Evolutionary conservation across 2,797 vertebrate genomes (phyloP), one percentile per base, ranked within the genome.

Genomic region (Euthynnus affinis): DNA sequence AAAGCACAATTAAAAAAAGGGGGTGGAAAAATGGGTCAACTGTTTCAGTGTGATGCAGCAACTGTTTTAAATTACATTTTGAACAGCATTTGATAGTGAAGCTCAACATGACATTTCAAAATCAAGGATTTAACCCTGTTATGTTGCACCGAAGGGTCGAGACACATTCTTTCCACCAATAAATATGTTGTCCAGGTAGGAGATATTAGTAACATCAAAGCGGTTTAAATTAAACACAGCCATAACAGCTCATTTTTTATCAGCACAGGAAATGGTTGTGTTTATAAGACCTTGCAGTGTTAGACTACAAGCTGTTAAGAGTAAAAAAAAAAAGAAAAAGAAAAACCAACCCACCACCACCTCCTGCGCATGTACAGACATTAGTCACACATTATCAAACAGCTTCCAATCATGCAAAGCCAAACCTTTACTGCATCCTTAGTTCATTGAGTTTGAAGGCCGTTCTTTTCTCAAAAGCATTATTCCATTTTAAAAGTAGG

Each of bases 51-150:
- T 52, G 70, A 52, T 74, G 64, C 67, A 75, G 62, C 80, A 74
- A 78, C 56, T 69, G 78, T 59, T 89, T 86, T 65, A 49, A 71
- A 76, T 88, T 59, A 61, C 71, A 83, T 58, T 74, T 14, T 37
- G 65, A 82, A 79, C 69, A 58, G 80, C 71, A 23, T 74, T 59
- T 74, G 32, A 70, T 42, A 71, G 52, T n/a, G 42, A 71, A 37
- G 57, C 63, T 58, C 13, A 34, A 25, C 79, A 3, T 62, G 57
- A 75, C 52, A 59, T 18, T 17, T 48, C 3, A 58, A 83, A 78
- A 84, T 59, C 46, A 64, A 57, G 55, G 34, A 71, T 72, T 76
- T 64, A 5, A 62, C 64, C 67, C 20, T 42, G 53, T 49, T 73
- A 79, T 53, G 55, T 18, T 40, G 44, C 22, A 46, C 29, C 63